Evolutionary conservation across 1,140 invertebrate genomes (phyloP).

Genomic region (Drosophila dunni): DNA sequence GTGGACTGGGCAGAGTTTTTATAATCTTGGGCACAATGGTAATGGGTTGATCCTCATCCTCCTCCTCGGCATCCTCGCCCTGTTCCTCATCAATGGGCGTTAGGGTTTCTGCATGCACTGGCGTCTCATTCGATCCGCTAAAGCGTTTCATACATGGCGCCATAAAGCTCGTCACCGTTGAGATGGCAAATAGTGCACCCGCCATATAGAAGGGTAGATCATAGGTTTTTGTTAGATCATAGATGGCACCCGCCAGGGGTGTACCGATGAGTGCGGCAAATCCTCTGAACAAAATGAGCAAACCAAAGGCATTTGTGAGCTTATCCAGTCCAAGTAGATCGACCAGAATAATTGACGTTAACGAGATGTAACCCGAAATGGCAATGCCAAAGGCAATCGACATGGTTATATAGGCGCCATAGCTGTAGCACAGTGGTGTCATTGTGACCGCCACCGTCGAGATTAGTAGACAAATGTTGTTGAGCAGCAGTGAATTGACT

Average conservation of each 20-base stretch:
- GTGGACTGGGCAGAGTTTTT: conserved; percentile 88
- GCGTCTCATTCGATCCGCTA: conserved; percentile 84
- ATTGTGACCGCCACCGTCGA: conserved; percentile 93
- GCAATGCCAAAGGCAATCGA: conserved; percentile 97
- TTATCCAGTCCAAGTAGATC: conserved; percentile 97
- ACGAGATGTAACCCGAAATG: conserved; percentile 97
- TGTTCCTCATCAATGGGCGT: conserved; percentile 93
- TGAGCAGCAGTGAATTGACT: conserved; percentile 96
- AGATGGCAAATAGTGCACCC: conserved; percentile 93
- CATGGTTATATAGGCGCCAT: conserved; percentile 91
- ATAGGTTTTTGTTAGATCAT: conserved; percentile 94
- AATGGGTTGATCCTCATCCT: conserved; percentile 89
- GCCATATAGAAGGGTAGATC: conserved; percentile 96
- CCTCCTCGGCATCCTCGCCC: conserved; percentile 91
- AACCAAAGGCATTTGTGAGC: conserved; percentile 97
- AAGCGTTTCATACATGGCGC: conserved; percentile 91
- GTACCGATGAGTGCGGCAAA: conserved; percentile 94
- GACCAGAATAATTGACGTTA: conserved; percentile 98
- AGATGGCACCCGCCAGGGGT: conserved; percentile 93
- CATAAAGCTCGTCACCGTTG: conserved; percentile 93
- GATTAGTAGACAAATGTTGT: conserved; percentile 96
- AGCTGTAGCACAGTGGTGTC: conserved; percentile 93
- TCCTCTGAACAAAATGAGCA: conserved; percentile 97
- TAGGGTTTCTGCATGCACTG: conserved; percentile 89
- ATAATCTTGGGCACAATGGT: conserved; percentile 89